A percentile compares a stretch with the other conserved stretches of the same genome.
phyloP scores from a whole-genome alignment of 2,113 vertebrate genomes.

The Thunnus maccoyii region DNA sequence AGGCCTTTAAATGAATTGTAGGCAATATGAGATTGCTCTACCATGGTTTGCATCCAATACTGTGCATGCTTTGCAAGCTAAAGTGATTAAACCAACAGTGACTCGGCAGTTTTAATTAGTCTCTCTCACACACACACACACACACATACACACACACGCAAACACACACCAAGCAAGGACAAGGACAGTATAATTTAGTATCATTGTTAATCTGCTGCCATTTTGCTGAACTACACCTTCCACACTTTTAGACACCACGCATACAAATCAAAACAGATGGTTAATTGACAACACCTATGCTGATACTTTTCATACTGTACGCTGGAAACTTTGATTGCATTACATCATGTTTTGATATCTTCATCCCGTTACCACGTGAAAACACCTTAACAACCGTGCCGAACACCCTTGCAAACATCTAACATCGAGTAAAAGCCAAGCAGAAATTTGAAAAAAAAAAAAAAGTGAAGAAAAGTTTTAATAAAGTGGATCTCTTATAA shows the following conservation, averaged over 20 bases:
- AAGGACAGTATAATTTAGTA: background rate
- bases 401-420: too few relatives aligned
- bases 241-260: background rate
- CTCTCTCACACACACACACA: background rate
- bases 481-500: too few relatives aligned
- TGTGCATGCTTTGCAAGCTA: constrained; percentile 31
- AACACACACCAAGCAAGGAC: constrained; percentile 7
- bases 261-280: too few relatives aligned
- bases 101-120: constrained; percentile 46
- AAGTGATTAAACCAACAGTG: constrained; percentile 24
- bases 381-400: too few relatives aligned
- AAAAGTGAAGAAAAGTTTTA: too few relatives aligned
- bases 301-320: too few relatives aligned
- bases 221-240: background rate
- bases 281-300: too few relatives aligned
- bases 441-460: too few relatives aligned
- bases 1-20: background rate
- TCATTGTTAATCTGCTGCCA: background rate
- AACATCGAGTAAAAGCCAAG: too few relatives aligned
- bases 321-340: too few relatives aligned
- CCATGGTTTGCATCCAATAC: constrained; percentile 15
- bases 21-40: background rate
- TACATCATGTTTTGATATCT: too few relatives aligned
- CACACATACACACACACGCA: background rate
- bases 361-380: too few relatives aligned